Conservation (phyloP, 2,113 vertebrate genomes). For the Semnornis frantzii region DNA sequence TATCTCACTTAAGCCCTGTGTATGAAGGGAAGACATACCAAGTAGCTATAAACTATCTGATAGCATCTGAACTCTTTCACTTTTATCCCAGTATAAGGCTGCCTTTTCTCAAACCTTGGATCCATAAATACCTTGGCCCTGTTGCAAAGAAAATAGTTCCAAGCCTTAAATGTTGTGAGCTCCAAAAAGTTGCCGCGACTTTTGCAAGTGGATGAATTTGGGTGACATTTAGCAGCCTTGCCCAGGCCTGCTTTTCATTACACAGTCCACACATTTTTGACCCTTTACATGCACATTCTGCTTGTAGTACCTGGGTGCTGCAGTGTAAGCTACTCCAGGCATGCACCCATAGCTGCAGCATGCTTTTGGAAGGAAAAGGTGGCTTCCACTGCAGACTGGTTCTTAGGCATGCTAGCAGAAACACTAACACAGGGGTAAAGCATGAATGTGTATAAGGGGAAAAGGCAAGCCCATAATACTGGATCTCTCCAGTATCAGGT, state of each 20-base stretch:
- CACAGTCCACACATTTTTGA: background rate
- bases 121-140: background rate
- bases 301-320: background rate
- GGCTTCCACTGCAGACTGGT: background rate
- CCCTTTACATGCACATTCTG: background rate
- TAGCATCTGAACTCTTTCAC: background rate
- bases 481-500: too few species aligned
- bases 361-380: background rate
- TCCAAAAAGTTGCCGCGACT: background rate
- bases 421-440: too few species aligned
- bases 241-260: background rate
- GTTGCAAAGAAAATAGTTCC: background rate
- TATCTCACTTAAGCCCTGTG: background rate
- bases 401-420: background rate
- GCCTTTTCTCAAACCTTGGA: background rate
- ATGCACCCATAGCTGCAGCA: fast-evolving
- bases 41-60: background rate
- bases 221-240: background rate
- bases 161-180: background rate
- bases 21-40: background rate
- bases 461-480: too few species aligned
- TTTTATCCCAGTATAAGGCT: background rate
- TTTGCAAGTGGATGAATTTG: background rate
- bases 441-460: too few species aligned
- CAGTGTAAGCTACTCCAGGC: background rate